Base-by-base conservation (phyloP, 2,113 vertebrate genomes). In the Phrynocephalus versicolor region DNA sequence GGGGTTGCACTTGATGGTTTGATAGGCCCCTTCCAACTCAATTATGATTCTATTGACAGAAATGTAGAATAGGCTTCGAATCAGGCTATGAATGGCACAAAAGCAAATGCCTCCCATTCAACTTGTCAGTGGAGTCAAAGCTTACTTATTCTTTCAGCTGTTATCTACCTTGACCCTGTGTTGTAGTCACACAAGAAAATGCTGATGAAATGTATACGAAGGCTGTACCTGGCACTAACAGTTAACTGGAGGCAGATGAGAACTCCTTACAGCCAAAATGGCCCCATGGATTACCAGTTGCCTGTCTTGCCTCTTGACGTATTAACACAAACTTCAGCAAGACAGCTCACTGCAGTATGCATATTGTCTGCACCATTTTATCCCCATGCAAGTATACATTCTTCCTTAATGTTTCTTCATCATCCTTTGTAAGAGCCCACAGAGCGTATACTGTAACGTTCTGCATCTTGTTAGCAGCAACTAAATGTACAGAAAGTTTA, bases 401-500 rank as follows among this genome's bases (percentile, higher is more conserved):
- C 45, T 10, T 18, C 33, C 25, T 21, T 0, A 8, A 51, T 81
- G 35, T n/a, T 75, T 75, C 82, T 62, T 83, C 45, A 69, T 14
- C 3, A 72, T 8, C 37, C 58, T 81, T 51, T 91, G 80, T 75
- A 27, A 69, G 9, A 55, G 71, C 0, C 16, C 4, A 1, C 1
- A 21, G 85, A 82, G 37, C 83, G 67, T 82, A 76, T 74, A 65
- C 23, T n/a, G n/a, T n/a, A n/a, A n/a, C 70, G 25, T 39, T 76
- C 57, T 85, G 16, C 25, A 15, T 39, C 15, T 73, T 80, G 87
- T 2, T 62, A 65, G 35, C 8, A 5, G 27, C 79, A 69, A 13
- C 41, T 57, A 69, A 84, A 6, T 64, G 30, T 37, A 39, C 10
- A 76, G 77, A 23, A 88, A 21, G 1, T 83, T 86, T 90, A 88